Evolutionary conservation across 2,797 vertebrate genomes (phyloP).

Genomic region (Diglossa cyanea): DNA sequence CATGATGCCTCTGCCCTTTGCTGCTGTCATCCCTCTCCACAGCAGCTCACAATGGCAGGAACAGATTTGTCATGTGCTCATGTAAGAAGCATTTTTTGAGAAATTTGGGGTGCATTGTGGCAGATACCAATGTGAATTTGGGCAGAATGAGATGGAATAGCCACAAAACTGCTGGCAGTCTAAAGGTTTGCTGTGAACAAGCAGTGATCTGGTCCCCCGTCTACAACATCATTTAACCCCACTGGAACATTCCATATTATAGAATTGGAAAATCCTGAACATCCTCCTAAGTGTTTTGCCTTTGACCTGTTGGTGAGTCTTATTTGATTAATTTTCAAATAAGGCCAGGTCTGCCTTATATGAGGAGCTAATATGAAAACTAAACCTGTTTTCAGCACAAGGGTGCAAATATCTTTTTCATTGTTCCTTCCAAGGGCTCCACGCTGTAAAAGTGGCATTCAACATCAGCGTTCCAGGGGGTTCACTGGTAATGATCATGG

Average conservation of each 20-base stretch:
- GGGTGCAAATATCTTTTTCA: conserved; percentile 57
- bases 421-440: conserved; percentile 34
- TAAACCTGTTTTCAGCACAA: conserved; percentile 68
- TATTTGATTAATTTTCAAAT: conserved; percentile 65
- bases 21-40: not conserved
- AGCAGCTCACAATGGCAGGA: not conserved
- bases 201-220: not conserved
- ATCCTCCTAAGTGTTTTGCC: not conserved
- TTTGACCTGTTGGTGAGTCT: not conserved
- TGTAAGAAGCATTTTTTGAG: not conserved
- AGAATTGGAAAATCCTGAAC: not conserved
- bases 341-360: conserved; percentile 63
- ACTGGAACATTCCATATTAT: not conserved
- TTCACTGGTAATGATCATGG: conserved; percentile 9
- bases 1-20: not conserved
- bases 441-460: not conserved
- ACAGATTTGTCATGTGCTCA: not conserved
- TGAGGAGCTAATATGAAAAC: conserved; percentile 70
- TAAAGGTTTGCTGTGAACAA: not conserved
- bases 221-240: not conserved
- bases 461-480: not conserved
- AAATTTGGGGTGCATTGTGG: not conserved
- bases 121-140: not conserved
- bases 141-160: not conserved
- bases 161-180: not conserved